A percentile compares a stretch with the other conserved stretches of the same genome.
phyloP scores from a whole-genome alignment of 2,113 vertebrate species.

The Chitala chitala region DNA sequence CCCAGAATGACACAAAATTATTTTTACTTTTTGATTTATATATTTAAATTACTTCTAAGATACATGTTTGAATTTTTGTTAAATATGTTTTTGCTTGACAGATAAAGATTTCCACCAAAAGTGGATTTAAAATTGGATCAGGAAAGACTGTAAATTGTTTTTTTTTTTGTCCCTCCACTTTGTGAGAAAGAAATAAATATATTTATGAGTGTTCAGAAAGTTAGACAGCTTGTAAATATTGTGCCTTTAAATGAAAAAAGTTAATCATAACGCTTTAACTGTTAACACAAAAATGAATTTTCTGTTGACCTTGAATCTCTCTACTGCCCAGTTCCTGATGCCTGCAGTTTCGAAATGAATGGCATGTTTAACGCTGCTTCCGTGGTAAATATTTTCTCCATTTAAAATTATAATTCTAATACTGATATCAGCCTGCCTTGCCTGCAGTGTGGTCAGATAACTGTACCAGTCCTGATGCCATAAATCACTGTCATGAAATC shows the following conservation, averaged over 20 bases:
- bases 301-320: slow-evolving; percentile 28
- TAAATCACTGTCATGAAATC: slow-evolving; percentile 6
- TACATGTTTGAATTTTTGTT: too few relatives aligned
- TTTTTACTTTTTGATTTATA: too few relatives aligned
- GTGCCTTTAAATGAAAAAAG: slow-evolving; percentile 62
- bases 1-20: too few relatives aligned
- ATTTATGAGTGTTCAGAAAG: slow-evolving; percentile 41
- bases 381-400: background rate
- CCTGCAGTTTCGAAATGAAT: slow-evolving; percentile 5
- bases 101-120: too few relatives aligned
- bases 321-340: slow-evolving; percentile 37
- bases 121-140: too few relatives aligned
- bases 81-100: too few relatives aligned
- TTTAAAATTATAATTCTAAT: background rate
- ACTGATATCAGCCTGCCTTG: background rate
- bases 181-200: too few relatives aligned
- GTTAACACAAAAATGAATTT: slow-evolving; percentile 10
- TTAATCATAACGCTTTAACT: slow-evolving; percentile 46
- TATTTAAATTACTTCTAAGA: too few relatives aligned
- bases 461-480: background rate
- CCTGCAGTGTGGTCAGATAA: background rate
- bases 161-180: too few relatives aligned
- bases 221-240: slow-evolving; percentile 58
- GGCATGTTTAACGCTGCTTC: background rate
- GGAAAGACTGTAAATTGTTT: too few relatives aligned